Percentiles rank a stretch among this genome's conserved stretches.
Conservation (phyloP, 2,113 vertebrate species). For the Eudyptes chrysolophus region DNA sequence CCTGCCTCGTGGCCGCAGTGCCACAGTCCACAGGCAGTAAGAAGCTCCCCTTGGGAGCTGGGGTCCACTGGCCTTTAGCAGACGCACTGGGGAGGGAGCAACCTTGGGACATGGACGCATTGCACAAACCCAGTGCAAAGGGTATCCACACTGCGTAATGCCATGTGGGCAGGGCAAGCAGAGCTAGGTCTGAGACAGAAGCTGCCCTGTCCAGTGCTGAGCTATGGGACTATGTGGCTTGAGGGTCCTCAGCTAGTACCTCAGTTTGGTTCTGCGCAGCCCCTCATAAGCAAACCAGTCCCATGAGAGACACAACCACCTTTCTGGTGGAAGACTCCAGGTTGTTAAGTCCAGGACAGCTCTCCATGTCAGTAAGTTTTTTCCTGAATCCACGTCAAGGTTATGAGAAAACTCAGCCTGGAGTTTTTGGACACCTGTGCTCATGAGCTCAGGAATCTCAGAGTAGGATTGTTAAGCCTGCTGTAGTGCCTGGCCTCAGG, state of each 20-base stretch:
- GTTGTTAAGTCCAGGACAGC: background rate
- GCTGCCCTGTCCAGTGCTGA: background rate
- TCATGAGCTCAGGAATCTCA: background rate
- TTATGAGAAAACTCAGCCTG: background rate
- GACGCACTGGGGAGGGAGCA: rapidly evolving
- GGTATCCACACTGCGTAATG: too few species aligned
- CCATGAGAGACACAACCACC: background rate
- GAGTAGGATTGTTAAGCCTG: background rate
- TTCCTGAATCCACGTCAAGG: background rate
- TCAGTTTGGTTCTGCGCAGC: background rate
- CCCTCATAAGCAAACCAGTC: background rate
- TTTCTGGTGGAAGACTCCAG: background rate
- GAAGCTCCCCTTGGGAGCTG: background rate
- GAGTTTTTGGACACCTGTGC: background rate
- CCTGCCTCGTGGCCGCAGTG: rapidly evolving
- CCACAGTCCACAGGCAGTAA: background rate
- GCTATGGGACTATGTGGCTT: background rate
- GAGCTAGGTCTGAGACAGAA: background rate
- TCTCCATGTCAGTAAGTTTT: background rate
- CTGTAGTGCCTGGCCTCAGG: background rate
- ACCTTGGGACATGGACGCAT: background rate
- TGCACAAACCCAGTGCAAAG: background rate
- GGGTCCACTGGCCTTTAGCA: background rate
- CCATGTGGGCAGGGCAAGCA: background rate
- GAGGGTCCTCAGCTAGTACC: background rate